phyloP scores from a whole-genome alignment of 2,888 invertebrate genomes.

The Acleris cristana region DNA sequence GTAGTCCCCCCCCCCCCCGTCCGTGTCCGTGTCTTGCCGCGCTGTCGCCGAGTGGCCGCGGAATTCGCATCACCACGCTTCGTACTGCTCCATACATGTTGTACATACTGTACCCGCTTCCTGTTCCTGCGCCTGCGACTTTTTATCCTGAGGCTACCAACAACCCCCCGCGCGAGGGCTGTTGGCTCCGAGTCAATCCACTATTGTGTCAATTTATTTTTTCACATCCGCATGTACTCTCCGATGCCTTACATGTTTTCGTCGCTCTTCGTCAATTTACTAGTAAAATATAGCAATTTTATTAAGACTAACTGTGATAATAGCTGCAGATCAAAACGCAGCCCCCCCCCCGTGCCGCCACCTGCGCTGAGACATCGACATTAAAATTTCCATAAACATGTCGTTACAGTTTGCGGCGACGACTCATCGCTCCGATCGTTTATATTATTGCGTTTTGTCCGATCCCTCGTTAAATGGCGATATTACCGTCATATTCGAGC shows the following conservation, averaged over 20 bases:
- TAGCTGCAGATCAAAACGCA: too few species aligned
- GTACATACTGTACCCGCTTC: too few species aligned
- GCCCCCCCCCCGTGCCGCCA: conserved; percentile 2
- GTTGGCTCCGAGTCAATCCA: too few species aligned
- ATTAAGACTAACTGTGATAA: too few species aligned
- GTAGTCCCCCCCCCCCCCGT: not conserved
- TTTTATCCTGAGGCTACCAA: too few species aligned
- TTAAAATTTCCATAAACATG: conserved; percentile 36
- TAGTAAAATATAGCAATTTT: not conserved
- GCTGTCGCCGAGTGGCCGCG: not conserved
- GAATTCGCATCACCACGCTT: too few species aligned
- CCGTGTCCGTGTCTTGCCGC: not conserved
- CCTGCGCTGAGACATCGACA: conserved; percentile 24
- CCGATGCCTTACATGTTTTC: too few species aligned
- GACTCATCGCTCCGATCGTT: conserved; percentile 21
- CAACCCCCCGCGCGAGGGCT: too few species aligned
- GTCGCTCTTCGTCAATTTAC: not conserved
- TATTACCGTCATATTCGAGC: conserved; percentile 24
- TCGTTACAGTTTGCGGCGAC: conserved; percentile 35
- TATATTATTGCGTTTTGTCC: conserved; percentile 15
- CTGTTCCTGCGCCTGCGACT: too few species aligned
- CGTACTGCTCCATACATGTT: too few species aligned
- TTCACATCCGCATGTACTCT: too few species aligned
- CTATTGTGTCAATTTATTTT: too few species aligned
- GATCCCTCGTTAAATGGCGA: conserved; percentile 29